phyloP scores from a whole-genome alignment of 2,797 vertebrate genomes.

The Leptoclinus maculatus region DNA sequence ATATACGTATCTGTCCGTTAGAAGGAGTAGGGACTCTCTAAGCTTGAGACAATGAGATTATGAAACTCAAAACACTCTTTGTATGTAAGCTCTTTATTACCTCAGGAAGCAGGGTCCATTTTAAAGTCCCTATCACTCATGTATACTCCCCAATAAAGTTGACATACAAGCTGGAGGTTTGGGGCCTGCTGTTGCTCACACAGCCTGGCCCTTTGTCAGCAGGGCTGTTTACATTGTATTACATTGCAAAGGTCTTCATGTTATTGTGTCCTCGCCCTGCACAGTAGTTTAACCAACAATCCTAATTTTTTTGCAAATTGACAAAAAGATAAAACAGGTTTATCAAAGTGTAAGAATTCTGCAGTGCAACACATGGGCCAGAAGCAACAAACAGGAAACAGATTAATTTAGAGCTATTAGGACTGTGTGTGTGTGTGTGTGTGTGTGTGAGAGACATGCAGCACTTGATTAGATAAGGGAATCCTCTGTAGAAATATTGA shows the following conservation, averaged over 20 bases:
- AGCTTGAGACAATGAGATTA: too few relatives aligned
- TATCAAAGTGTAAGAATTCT: neutral
- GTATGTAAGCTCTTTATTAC: neutral
- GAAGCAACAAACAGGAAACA: neutral
- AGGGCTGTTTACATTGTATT: neutral
- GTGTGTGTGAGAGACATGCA: neutral
- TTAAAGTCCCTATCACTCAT: too few relatives aligned
- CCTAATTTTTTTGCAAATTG: neutral
- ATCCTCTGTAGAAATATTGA: slow-evolving; percentile 9
- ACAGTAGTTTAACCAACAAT: neutral
- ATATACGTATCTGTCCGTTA: too few relatives aligned
- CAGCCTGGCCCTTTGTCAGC: too few relatives aligned
- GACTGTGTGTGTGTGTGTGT: neutral
- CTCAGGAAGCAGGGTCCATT: too few relatives aligned
- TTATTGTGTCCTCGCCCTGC: too few relatives aligned
- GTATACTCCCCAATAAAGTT: too few relatives aligned
- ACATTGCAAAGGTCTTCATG: neutral
- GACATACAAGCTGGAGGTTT: neutral
- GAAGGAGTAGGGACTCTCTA: too few relatives aligned
- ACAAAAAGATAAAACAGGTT: neutral
- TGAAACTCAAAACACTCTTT: neutral
- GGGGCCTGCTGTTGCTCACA: neutral
- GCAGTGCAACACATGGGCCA: neutral
- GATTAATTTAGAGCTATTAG: neutral
- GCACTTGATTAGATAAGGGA: slow-evolving; percentile 3